phyloP scores from a whole-genome alignment of 2,797 vertebrate genomes.

The Stomatorhinus walkeri region DNA sequence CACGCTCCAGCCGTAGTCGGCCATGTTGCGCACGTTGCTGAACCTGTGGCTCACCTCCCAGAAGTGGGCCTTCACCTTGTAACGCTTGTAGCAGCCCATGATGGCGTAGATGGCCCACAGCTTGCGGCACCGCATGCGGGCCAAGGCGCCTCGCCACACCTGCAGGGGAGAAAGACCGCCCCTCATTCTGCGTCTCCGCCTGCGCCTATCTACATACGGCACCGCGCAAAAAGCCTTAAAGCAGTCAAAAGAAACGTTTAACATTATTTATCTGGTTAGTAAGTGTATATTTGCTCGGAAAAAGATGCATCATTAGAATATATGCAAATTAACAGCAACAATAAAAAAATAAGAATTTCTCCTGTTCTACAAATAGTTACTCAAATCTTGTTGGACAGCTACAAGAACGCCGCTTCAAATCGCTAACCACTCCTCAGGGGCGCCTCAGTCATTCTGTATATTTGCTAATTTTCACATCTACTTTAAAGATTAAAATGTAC shows the following conservation, averaged over 20 bases:
- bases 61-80: conserved; percentile 80
- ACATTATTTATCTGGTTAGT: not conserved
- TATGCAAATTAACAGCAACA: not conserved
- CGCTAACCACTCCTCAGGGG: not conserved
- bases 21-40: conserved; percentile 61
- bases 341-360: not conserved
- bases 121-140: conserved; percentile 61
- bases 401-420: not conserved
- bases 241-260: not conserved
- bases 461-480: not conserved
- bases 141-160: conserved; percentile 84
- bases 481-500: not conserved
- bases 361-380: not conserved
- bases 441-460: not conserved
- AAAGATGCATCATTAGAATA: not conserved
- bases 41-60: conserved; percentile 71
- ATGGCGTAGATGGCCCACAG: conserved; percentile 74
- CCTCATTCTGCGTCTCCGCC: not conserved
- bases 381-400: not conserved
- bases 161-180: conserved; percentile 26
- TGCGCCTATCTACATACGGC: not conserved
- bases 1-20: conserved; percentile 69
- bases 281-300: not conserved
- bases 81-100: conserved; percentile 76
- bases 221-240: not conserved